Evolutionary conservation across 2,888 invertebrate species (phyloP), one percentile per base, ranked within the genome.

Genomic region (Alviniconcha strummeri): DNA sequence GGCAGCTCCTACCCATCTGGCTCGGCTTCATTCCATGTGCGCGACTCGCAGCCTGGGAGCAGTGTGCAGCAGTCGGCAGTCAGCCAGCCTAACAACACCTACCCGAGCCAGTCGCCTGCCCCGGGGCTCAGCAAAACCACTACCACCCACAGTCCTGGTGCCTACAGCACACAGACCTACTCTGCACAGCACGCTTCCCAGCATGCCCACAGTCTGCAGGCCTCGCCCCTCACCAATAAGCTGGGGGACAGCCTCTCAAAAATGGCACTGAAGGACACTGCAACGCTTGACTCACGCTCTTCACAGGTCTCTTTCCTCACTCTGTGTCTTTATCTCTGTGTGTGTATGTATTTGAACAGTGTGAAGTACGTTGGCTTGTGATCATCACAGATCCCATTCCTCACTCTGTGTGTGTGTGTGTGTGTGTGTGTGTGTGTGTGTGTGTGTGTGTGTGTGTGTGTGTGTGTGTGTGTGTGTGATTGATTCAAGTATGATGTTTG

Each of bases 161-260:
- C 76, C 7, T 82, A 77, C 77, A 82, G 19, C 52, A 69, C 77
- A 2, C 77, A 67, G 67, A 82, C 77, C 0, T 82, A 77, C 77
- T 85, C 84, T 13, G 82, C 76, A 54, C 77, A 80, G 74, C 80
- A 80, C 57, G 36, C 17, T 19, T 60, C 82, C 1, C 82, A 82
- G 77, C 81, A 85, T 52, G 87, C 86, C 57, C 87, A 88, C 11
- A 86, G 85, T 54, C 80, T 89, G 56, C 90, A 90, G 83, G 87
- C 89, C 17, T 89, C 91, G 54, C 88, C 91, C 6, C 85, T 92
- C 67, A 88, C 89, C 36, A 90, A 89, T 84, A 92, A 93, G 88
- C 86, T 93, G 19, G 89, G 89, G 81, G 92, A 93, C 83, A 91
- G 90, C 85, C 87, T 92, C 75, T 91, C 91, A 56, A 93, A 92